Base-by-base conservation (phyloP, 2,113 vertebrate species). In the Pholis gunnellus region DNA sequence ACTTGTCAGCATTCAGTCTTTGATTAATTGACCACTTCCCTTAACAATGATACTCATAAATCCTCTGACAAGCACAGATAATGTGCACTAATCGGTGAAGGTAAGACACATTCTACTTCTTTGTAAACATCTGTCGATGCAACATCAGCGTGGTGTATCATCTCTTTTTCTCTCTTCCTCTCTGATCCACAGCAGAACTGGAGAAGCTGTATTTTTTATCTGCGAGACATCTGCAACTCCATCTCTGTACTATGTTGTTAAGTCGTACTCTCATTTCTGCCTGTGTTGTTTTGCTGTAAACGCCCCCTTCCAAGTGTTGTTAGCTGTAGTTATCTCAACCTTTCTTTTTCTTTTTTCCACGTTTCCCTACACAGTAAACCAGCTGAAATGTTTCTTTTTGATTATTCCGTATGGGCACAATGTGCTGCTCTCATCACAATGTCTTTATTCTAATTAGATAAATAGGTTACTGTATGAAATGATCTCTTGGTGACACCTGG, bases 331-430 rank as follows among this genome's bases (percentile, higher is more conserved):
- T 52, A 93, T 94, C 94, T 96, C 94, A 95, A 95, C 92, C 95
- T 94, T 96, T 31, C 31, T 31, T 96, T 96, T 94, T 66, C 4
- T 15, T 44, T 44, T 52, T 22, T 20, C 18, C 50, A 75, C 88
- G 93, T 95, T 96, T 97, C 96, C 95, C 38, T 96, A 95, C 96
- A 66, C 95, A 96, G 96, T 96, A 96, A 95, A 95, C 95, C 79
- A 86, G 40, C 77, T 38, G 76, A 82, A 89, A 82, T 61, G 22
- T 40, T 74, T 11, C 59, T n/a, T 81, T 90, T 75, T 90, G 90
- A 68, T 83, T 92, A 68, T 91, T 89, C 81, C 83, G 83, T 92
- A 91, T 84, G 87, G 87, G 90, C 90, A 92, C 94, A 94, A 85
- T 92, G 88, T 93, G 93, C 89, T 91, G 87, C 90, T 90, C 84